These are phyloP conservation scores for Hyphantria cunea DNA, from an alignment of 1,140 invertebrate genomes.

Conservation along the genomic window DNA sequence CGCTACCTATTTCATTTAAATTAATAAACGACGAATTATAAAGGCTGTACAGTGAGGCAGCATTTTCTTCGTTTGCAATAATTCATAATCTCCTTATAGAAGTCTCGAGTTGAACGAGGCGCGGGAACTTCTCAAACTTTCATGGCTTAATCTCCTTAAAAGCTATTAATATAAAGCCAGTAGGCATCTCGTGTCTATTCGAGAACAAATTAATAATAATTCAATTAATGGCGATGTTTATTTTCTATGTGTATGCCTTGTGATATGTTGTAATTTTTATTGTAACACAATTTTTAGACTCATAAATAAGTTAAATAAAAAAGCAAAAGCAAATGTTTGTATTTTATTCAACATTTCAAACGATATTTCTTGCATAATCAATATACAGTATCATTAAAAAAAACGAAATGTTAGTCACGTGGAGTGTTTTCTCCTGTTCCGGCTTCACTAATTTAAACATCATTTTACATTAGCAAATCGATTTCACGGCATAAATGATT, in stretches of 20 bases:
- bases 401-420: too few species aligned
- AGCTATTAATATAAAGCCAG: slow-evolving; percentile 38
- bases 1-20: not conserved
- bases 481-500: not conserved
- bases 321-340: too few species aligned
- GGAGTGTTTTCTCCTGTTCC: too few species aligned
- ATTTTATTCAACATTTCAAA: too few species aligned
- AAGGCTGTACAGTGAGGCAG: slow-evolving; percentile 5
- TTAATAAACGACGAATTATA: slow-evolving; percentile 15
- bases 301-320: too few species aligned
- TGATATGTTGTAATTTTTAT: too few species aligned
- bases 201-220: slow-evolving; percentile 19
- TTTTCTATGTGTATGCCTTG: too few species aligned
- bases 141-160: slow-evolving; percentile 40
- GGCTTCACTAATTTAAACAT: too few species aligned
- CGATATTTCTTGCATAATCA: too few species aligned
- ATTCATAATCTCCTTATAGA: slow-evolving; percentile 33
- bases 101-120: slow-evolving; percentile 13
- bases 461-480: too few species aligned
- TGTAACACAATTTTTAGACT: too few species aligned
- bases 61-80: slow-evolving; percentile 28
- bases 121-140: slow-evolving; percentile 38
- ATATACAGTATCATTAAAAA: too few species aligned
- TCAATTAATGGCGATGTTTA: not conserved
- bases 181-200: slow-evolving; percentile 29